Evolutionary conservation across 1,140 invertebrate genomes (phyloP), one percentile per base, ranked within the genome.

Genomic region (Homarus americanus): DNA sequence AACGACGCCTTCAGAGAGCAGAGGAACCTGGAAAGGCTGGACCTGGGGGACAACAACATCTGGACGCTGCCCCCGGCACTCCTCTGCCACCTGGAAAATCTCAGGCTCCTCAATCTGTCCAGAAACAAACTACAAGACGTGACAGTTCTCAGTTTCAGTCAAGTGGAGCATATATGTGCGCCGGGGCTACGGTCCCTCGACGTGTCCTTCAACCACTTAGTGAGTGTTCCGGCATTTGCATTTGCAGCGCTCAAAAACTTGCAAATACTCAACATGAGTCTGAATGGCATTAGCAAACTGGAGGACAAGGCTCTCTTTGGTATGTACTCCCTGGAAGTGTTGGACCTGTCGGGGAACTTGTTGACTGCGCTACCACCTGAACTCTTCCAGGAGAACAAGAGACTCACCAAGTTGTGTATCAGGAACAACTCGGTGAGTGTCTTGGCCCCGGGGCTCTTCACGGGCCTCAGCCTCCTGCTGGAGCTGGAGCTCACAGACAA

Each of bases 351-450:
- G 53, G n/a, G 92, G 34, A 98, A 98, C 94, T 96, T 97, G 1
- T 94, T 98, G 85, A 96, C 96, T 93, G 96, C 96, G 5, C 94
- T 98, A 28, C 96, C 97, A 5, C 96, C 97, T 17, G 93, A 1
- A 97, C 97, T 97, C 84, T 98, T 98, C 95, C 97, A 97, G 94
- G 97, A 98, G 93, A 95, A 98, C 32, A 97, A 97, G 93, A 97
- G 97, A 93, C 94, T 99, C 88, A 97, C 98, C 95, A 97, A 97
- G 82, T 95, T 98, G 49, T 97, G 98, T 94, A 94, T 98, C 73
- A 96, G 97, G 88, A 97, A 98, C 93, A 98, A 98, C 94, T 96
- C 97, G 44, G 82, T 94, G 58, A 92, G 92, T 20, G 93, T 92
- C 32, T 76, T 94, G 28, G 94, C 94, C n/a, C 90, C 91, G n/a